Conservation (phyloP, 2,888 invertebrate species). For the Pseudoips prasinana region DNA sequence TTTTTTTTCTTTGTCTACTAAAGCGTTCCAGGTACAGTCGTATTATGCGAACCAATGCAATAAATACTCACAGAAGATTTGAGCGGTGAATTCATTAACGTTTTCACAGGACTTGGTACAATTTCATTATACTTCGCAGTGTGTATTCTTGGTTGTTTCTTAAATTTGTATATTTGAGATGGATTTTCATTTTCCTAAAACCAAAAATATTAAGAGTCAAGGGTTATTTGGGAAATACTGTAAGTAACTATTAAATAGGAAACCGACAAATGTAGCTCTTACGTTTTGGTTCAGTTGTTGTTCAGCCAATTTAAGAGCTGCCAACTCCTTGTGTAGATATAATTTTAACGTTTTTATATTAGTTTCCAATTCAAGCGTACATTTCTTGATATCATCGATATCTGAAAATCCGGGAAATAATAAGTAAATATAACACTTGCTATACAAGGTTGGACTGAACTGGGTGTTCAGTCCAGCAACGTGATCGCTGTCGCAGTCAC, state of each 20-base stretch:
- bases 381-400: constrained; percentile 57
- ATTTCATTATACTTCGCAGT: constrained; percentile 50
- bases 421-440: no score
- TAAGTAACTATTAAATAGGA: no score
- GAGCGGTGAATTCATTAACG: constrained; percentile 59
- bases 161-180: constrained; percentile 16
- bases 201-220: neutral
- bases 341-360: constrained; percentile 51
- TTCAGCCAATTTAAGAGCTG: constrained; percentile 38
- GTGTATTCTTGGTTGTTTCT: constrained; percentile 29
- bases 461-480: no score
- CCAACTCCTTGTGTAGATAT: constrained; percentile 44
- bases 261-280: no score
- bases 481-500: no score
- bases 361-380: constrained; percentile 53
- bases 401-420: constrained; percentile 48
- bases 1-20: no score
- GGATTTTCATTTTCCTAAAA: constrained; percentile 34
- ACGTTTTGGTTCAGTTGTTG: constrained; percentile 44
- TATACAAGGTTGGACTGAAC: no score
- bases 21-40: no score
- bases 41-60: no score
- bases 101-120: constrained; percentile 63
- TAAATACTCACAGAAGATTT: constrained; percentile 52
- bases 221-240: neutral